Conservation (phyloP, 2,888 invertebrate species). For the Cryptocephalus primarius region DNA sequence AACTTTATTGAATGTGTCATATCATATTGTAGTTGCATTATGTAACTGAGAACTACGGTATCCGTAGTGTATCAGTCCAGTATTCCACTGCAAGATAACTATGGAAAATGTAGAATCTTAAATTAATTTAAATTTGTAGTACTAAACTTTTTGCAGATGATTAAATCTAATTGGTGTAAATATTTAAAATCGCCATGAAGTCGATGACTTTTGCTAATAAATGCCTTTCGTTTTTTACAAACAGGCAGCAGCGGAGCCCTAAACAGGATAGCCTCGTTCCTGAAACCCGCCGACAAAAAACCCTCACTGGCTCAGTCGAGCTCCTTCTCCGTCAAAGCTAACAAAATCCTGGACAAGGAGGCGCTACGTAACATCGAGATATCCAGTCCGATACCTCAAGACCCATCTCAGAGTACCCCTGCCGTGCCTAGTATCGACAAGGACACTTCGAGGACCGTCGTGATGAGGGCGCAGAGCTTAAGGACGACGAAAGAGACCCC, state of each 20-base stretch:
- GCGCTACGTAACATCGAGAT: slow-evolving; percentile 67
- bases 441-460: slow-evolving; percentile 41
- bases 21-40: no score
- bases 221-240: no score
- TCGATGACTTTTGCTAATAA: no score
- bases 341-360: slow-evolving; percentile 59
- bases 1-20: no score
- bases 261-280: slow-evolving; percentile 65
- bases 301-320: slow-evolving; percentile 37
- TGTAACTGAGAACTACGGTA: no score
- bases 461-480: slow-evolving; percentile 76
- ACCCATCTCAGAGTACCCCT: slow-evolving; percentile 31
- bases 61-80: no score
- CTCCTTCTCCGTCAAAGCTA: slow-evolving; percentile 46
- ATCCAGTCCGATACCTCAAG: slow-evolving; percentile 70
- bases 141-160: no score
- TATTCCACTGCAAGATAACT: no score
- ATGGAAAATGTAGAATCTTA: no score
- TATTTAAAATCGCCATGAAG: no score
- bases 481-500: slow-evolving; percentile 41
- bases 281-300: slow-evolving; percentile 49
- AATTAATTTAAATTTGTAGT: no score
- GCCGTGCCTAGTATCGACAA: slow-evolving; percentile 37
- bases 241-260: slow-evolving; percentile 39
- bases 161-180: no score